phyloP scores from a whole-genome alignment of 92 coral and sea anemone species.

The Porites rus region DNA sequence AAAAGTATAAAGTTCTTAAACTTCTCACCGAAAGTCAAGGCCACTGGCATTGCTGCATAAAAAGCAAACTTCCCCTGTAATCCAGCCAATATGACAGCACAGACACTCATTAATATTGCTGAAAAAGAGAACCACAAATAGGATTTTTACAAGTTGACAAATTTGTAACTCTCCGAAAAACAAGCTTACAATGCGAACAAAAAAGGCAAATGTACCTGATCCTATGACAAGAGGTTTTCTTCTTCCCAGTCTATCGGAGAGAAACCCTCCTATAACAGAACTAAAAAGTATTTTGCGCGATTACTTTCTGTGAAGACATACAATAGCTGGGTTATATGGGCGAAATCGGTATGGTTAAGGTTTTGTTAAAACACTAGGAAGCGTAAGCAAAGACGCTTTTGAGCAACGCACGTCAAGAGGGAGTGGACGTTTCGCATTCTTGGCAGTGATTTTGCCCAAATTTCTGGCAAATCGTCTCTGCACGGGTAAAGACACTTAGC shows the following conservation, averaged over 20 bases:
- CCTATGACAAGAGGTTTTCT: constrained; percentile 97
- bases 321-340: too few relatives aligned
- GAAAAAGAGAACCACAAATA: not conserved
- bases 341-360: too few relatives aligned
- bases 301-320: too few relatives aligned
- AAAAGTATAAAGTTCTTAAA: too few relatives aligned
- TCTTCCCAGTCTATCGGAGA: constrained; percentile 92
- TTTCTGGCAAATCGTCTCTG: too few relatives aligned
- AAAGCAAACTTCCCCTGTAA: constrained; percentile 95
- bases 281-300: constrained; percentile 20
- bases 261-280: constrained; percentile 96
- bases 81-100: constrained; percentile 94
- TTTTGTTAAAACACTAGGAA: too few relatives aligned
- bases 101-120: constrained; percentile 96
- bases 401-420: too few relatives aligned
- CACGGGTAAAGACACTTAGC: too few relatives aligned
- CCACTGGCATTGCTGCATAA: constrained; percentile 97
- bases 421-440: too few relatives aligned
- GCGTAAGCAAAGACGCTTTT: too few relatives aligned
- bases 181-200: not conserved
- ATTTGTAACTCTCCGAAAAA: not conserved
- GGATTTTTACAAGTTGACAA: not conserved
- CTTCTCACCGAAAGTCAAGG: constrained; percentile 87
- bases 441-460: too few relatives aligned
- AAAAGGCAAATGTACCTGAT: constrained; percentile 62